Evolutionary conservation across 2,888 invertebrate genomes (phyloP), one percentile per base, ranked within the genome.

Genomic region (Ischnus inquisitorius): DNA sequence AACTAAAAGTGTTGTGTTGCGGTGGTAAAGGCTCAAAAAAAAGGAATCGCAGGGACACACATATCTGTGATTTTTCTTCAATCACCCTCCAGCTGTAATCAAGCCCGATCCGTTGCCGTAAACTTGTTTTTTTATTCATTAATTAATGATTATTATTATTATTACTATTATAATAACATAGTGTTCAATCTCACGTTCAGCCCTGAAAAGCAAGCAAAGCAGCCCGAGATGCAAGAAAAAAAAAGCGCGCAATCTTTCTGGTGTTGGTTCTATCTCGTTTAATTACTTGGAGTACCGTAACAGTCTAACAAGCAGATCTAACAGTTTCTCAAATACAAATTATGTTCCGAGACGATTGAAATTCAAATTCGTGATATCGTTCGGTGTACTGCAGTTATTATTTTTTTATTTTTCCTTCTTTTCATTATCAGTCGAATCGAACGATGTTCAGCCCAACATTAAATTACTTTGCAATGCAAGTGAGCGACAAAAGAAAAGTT

Each of bases 231-330:
- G 79, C 80, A 72, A 74, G 19, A 16, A 14, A 71, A 51, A 34
- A 79, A 51, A 34, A 79, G 88, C 85, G 87, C 83, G 83, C 88
- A 89, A 86, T 89, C 89, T 92, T 90, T 90, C 89, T 92, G 92
- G 92, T 92, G 92, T 91, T 92, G 91, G 92, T 91, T 91, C 89
- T 92, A 89, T 91, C 75, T 90, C 89, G 88, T 89, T 90, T 89
- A 90, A 89, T 91, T 88, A 90, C 88, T 87, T 88, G 87, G 88
- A 90, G 82, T 85, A 83, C 90, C 88, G 88, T 84, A 92, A 92
- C 91, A 92, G 88, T 90, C 90, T 92, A 92, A 92, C 92, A 90
- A 91, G 87, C 88, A 91, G 89, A 90, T 88, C 91, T 91, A 92
- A 92, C 90, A 90, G 71, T 89, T 88, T 87, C 87, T 34, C 34